These are phyloP conservation scores for Condylostylus longicornis DNA, from an alignment of 1,140 invertebrate genomes.

Conservation along the genomic window DNA sequence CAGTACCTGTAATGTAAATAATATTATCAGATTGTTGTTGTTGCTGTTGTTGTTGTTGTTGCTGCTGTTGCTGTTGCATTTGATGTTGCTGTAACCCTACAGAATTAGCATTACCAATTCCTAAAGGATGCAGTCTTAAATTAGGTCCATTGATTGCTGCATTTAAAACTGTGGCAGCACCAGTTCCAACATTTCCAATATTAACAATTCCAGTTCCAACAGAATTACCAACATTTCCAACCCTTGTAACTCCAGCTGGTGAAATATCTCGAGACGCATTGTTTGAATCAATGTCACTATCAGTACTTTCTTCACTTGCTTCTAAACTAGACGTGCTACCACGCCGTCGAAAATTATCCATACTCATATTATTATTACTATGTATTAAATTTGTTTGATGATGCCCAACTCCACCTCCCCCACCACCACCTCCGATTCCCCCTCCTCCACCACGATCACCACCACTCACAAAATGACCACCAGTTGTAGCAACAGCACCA, in stretches of 20 bases:
- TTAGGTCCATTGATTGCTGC: conserved; percentile 14
- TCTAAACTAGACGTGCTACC: conserved; percentile 30
- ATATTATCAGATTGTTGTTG: conserved; percentile 15
- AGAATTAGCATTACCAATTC: conserved; percentile 8
- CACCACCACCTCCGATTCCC: too few relatives aligned
- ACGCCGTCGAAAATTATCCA: conserved; percentile 14
- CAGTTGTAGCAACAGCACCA: not conserved
- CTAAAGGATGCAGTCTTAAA: conserved; percentile 19
- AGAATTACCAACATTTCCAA: not conserved
- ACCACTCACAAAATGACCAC: not conserved
- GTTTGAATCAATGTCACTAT: conserved; percentile 20
- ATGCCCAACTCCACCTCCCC: too few relatives aligned
- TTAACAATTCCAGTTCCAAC: conserved; percentile 13
- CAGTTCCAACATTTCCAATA: conserved; percentile 19
- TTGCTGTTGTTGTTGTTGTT: conserved; percentile 10
- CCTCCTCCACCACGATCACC: too few relatives aligned
- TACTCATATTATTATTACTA: too few relatives aligned
- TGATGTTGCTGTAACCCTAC: not conserved
- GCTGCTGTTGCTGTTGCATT: not conserved
- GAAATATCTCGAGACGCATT: conserved; percentile 1
- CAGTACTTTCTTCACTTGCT: conserved; percentile 30
- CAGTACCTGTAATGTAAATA: not conserved
- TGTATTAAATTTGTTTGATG: too few relatives aligned
- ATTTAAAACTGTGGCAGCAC: conserved; percentile 11
- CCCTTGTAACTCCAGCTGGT: not conserved